Evolutionary conservation across 1,140 invertebrate genomes (phyloP).

Genomic region (Caenorhabditis remanei): DNA sequence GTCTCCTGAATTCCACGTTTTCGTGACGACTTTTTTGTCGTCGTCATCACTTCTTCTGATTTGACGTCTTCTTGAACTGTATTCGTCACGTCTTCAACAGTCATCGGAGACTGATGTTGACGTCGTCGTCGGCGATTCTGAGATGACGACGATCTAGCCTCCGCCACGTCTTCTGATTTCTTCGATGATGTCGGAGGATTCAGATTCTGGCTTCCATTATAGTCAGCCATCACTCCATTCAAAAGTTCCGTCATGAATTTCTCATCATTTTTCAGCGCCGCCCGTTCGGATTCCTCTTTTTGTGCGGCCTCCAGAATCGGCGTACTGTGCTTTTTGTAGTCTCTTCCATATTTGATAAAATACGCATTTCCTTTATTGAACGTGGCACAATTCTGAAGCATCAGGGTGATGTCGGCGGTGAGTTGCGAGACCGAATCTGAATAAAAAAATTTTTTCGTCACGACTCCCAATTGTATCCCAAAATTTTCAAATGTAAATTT

Average conservation of each 20-base stretch:
- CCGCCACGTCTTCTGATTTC: background rate
- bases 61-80: background rate
- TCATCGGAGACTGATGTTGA: too few species aligned
- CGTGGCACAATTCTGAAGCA: background rate
- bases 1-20: slow-evolving; percentile 9
- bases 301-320: background rate
- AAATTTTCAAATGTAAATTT: too few species aligned
- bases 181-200: background rate
- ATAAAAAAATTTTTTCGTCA: background rate
- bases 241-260: background rate
- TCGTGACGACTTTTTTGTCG: background rate
- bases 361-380: slow-evolving; percentile 9
- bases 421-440: background rate
- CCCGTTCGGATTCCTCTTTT: background rate
- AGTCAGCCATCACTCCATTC: background rate
- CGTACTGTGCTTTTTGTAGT: background rate
- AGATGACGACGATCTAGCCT: background rate
- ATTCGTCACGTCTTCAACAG: too few species aligned
- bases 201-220: background rate
- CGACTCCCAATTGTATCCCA: too few species aligned
- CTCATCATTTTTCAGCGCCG: background rate
- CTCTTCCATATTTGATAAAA: slow-evolving; percentile 3
- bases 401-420: background rate
- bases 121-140: too few species aligned
- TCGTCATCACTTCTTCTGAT: background rate